These are phyloP conservation scores for Epinotia nisella DNA, from an alignment of 2,888 invertebrate species.

Conservation along the genomic window DNA sequence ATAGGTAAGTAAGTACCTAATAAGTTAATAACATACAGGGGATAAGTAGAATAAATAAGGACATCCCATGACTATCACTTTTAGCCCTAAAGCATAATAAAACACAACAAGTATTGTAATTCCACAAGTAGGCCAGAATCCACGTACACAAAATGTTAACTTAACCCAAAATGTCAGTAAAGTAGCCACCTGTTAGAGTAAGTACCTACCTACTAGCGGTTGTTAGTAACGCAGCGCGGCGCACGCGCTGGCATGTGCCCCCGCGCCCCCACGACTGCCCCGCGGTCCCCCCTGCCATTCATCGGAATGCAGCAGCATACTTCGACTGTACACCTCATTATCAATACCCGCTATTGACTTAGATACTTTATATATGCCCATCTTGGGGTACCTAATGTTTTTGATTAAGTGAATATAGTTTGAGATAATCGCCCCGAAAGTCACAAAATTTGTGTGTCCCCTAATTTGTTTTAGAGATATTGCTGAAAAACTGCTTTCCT, in stretches of 20 bases:
- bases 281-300: slow-evolving; percentile 62
- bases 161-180: slow-evolving; percentile 61
- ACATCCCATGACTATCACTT: background rate
- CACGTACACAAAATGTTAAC: slow-evolving; percentile 53
- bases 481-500: too few relatives aligned
- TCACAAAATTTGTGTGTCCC: too few relatives aligned
- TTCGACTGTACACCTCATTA: slow-evolving; percentile 69
- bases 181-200: slow-evolving; percentile 76
- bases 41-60: background rate
- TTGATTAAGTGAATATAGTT: too few relatives aligned
- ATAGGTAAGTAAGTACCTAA: background rate
- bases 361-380: slow-evolving; percentile 40
- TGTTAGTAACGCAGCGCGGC: slow-evolving; percentile 63
- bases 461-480: too few relatives aligned
- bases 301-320: slow-evolving; percentile 77
- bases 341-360: slow-evolving; percentile 63
- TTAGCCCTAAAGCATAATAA: background rate
- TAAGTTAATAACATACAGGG: background rate
- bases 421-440: too few relatives aligned
- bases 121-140: slow-evolving; percentile 35
- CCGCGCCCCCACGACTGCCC: slow-evolving; percentile 48
- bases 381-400: too few relatives aligned
- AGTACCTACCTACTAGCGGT: slow-evolving; percentile 63
- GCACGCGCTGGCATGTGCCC: slow-evolving; percentile 76
- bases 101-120: background rate